These are phyloP conservation scores for Amblyornis subalaris DNA, from an alignment of 2,113 vertebrate genomes.

Conservation along the genomic window DNA sequence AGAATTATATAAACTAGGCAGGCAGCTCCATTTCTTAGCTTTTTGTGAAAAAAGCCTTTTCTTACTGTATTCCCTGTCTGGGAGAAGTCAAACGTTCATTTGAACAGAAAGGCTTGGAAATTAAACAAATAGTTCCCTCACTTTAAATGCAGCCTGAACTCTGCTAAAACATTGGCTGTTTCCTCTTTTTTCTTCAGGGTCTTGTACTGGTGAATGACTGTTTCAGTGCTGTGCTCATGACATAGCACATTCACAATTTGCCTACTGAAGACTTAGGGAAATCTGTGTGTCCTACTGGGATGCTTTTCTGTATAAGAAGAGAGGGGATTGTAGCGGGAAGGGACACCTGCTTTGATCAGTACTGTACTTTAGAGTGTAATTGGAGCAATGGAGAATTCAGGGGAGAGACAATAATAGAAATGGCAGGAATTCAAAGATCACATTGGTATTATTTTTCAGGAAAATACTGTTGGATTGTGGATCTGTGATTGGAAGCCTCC, in stretches of 20 bases:
- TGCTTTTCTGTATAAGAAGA: neutral
- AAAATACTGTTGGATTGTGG: neutral
- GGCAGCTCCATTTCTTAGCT: neutral
- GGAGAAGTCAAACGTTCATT: neutral
- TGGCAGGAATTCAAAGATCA: neutral
- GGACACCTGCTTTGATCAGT: neutral
- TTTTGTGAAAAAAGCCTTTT: neutral
- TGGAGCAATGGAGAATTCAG: neutral
- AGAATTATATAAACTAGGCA: neutral
- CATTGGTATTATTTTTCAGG: neutral
- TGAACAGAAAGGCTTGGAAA: constrained; percentile 6
- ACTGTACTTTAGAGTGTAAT: neutral
- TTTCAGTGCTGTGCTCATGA: neutral
- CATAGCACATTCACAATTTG: neutral
- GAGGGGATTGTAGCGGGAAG: neutral
- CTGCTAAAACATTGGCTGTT: neutral
- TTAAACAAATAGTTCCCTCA: neutral
- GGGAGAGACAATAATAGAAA: neutral
- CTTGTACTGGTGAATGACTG: neutral
- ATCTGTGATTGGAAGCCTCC: neutral
- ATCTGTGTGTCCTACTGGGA: neutral
- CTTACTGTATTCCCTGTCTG: neutral
- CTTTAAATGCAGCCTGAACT: neutral
- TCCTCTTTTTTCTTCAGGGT: neutral
- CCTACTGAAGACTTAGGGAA: neutral